phyloP scores from a whole-genome alignment of 2,888 invertebrate genomes.

The Laspeyria flexula region DNA sequence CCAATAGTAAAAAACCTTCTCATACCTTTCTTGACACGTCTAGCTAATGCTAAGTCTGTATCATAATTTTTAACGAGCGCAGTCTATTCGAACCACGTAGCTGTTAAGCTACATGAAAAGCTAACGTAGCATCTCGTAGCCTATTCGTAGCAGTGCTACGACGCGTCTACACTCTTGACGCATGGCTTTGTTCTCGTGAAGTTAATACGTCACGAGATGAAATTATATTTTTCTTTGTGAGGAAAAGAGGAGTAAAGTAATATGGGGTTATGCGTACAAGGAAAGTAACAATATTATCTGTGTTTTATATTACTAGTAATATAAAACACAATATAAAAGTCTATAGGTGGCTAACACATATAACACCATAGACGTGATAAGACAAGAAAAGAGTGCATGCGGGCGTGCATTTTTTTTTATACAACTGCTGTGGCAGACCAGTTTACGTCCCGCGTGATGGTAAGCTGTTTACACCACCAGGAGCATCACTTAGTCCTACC shows the following conservation, averaged over 20 bases:
- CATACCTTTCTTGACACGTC: no score
- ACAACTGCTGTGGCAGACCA: no score
- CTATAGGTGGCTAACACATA: no score
- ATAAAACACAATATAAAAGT: no score
- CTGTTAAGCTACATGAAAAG: slow-evolving; percentile 12
- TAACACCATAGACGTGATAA: no score
- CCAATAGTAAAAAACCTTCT: no score
- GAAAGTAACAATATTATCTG: neutral
- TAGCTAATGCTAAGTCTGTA: neutral
- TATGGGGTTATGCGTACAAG: neutral
- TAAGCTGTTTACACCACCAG: no score
- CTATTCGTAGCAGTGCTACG: slow-evolving; percentile 36
- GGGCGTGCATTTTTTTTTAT: no score
- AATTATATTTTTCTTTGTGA: slow-evolving; percentile 15
- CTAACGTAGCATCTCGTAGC: slow-evolving; percentile 29
- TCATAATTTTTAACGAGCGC: slow-evolving; percentile 1
- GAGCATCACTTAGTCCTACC: no score
- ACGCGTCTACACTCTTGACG: slow-evolving; percentile 25
- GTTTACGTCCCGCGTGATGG: no score
- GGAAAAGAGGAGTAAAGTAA: neutral
- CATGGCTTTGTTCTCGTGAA: slow-evolving; percentile 18
- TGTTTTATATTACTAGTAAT: no score
- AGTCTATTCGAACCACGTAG: slow-evolving; percentile 17
- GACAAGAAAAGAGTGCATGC: no score
- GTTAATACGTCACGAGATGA: slow-evolving; percentile 11